These are phyloP conservation scores for Drosophila picticornis DNA, from an alignment of 2,888 invertebrate species.

Conservation along the genomic window DNA sequence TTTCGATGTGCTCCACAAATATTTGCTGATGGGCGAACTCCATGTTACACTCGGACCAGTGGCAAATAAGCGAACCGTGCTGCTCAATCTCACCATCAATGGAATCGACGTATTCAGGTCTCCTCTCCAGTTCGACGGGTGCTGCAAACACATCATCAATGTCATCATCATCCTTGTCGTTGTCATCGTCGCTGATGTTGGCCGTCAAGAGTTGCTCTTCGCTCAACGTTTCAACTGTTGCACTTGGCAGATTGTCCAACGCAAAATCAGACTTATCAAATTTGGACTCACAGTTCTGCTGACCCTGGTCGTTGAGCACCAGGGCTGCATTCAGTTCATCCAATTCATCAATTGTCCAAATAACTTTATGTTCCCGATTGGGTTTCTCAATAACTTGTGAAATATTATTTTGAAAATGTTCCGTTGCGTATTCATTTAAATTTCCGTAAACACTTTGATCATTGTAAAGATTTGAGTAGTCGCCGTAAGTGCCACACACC, in stretches of 20 bases:
- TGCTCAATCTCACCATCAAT: conserved; percentile 27
- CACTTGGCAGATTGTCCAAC: conserved; percentile 44
- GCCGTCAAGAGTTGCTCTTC: conserved; percentile 22
- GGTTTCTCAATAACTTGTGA: conserved; percentile 77
- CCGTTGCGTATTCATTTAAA: conserved; percentile 69
- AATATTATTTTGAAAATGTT: conserved; percentile 82
- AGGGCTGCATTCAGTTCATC: conserved; percentile 74
- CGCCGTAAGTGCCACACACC: conserved; percentile 64
- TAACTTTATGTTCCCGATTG: conserved; percentile 84
- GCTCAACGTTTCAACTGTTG: background rate
- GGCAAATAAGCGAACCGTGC: conserved; percentile 86
- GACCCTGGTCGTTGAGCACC: conserved; percentile 35
- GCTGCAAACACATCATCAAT: conserved; percentile 59
- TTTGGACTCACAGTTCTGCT: background rate
- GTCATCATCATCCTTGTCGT: conserved; percentile 53
- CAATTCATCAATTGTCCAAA: conserved; percentile 84
- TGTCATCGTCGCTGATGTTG: conserved; percentile 50
- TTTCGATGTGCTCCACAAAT: conserved; percentile 93
- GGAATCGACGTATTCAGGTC: conserved; percentile 2
- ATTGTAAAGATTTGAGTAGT: conserved; percentile 61
- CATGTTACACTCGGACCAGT: conserved; percentile 94
- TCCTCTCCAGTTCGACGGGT: conserved; percentile 24
- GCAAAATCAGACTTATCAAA: conserved; percentile 10
- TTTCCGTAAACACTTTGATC: conserved; percentile 44
- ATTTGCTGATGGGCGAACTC: conserved; percentile 92